Evolutionary conservation across 35 echinoderm and acorn worm species (phyloP), one percentile per base, ranked within the genome.

Genomic region (Lytechinus pictus): DNA sequence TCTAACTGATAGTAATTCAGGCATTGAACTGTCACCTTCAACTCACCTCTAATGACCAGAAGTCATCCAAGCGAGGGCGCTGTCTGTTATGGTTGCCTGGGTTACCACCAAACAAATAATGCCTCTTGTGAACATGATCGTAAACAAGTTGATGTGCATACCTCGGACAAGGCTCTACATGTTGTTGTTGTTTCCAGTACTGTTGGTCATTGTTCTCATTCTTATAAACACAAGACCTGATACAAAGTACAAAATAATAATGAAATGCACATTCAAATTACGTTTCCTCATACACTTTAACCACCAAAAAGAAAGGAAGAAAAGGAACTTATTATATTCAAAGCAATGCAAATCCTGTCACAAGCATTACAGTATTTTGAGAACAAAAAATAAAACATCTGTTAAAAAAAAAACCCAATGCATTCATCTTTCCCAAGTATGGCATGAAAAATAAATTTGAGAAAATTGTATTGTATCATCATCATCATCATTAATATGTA

Each of bases 151-250:
- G 97, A 86, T 99, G 98, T 33, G 98, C 98, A 66, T 96, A 99
- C 0, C 98, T 96, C 4, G 98, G 98, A 95, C 98, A 99, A 5
- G 98, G 98, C 86, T 99, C 98, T 14, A 97, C 91, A 52, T 94
- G 94, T 57, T 98, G 98, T 14, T 96, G 95, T 53, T 96, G 96
- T 86, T 97, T 98, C 98, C 98, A 97, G 94, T 97, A 99, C 28
- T 96, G 86, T 14, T 95, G 96, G 89, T 97, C 97, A 28, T 95
- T 95, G 94, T 97, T 98, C 44, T 99, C 98, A 95, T 99, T 99
- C 94, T 98, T 99, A 87, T 99, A 99, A 71, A 99, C 97, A 95
- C 98, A 99, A 13, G 97, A 99, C 98, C 98, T 99, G 86, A 13
- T 28, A 29, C 11, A 7, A 79, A n/a, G n/a, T 16, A 24, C 1